Evolutionary conservation across 92 coral and sea anemone species (phyloP).

Genomic region (Galaxea fascicularis): DNA sequence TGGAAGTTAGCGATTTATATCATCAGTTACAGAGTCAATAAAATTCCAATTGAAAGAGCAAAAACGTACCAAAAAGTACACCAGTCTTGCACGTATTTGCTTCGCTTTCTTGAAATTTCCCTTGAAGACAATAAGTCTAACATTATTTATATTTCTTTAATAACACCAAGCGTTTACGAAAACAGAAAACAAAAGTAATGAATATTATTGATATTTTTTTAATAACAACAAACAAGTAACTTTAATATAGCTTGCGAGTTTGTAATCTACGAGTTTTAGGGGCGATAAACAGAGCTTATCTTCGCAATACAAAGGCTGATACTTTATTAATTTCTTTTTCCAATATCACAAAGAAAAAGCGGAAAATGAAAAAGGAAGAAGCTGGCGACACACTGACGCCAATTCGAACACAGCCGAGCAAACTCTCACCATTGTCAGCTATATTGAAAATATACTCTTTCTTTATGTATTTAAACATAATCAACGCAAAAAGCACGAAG

Average conservation of each 20-base stretch:
- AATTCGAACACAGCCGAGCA: conserved; percentile 22
- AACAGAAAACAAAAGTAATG: too few relatives aligned
- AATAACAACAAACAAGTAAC: conserved; percentile 7
- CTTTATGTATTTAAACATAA: neutral
- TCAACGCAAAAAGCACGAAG: neutral
- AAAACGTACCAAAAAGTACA: neutral
- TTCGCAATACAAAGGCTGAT: conserved; percentile 3
- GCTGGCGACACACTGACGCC: conserved; percentile 23
- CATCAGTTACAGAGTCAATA: too few relatives aligned
- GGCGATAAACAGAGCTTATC: conserved; percentile 8
- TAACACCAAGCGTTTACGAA: too few relatives aligned
- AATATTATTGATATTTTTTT: conserved; percentile 4
- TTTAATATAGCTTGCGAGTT: conserved; percentile 20
- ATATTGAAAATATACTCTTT: neutral
- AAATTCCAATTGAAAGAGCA: neutral
- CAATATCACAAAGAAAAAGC: conserved; percentile 14
- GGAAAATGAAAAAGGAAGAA: conserved; percentile 15
- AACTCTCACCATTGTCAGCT: conserved; percentile 23
- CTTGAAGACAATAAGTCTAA: neutral
- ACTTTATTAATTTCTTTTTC: conserved; percentile 21
- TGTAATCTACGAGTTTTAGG: conserved; percentile 11
- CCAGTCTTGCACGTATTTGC: neutral
- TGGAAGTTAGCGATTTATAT: too few relatives aligned
- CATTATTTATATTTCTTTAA: too few relatives aligned
- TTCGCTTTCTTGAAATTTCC: neutral